Percentiles rank a stretch among this genome's conserved stretches.
phyloP scores from a whole-genome alignment of 2,888 invertebrate species.

The Tetramorium bicarinatum region DNA sequence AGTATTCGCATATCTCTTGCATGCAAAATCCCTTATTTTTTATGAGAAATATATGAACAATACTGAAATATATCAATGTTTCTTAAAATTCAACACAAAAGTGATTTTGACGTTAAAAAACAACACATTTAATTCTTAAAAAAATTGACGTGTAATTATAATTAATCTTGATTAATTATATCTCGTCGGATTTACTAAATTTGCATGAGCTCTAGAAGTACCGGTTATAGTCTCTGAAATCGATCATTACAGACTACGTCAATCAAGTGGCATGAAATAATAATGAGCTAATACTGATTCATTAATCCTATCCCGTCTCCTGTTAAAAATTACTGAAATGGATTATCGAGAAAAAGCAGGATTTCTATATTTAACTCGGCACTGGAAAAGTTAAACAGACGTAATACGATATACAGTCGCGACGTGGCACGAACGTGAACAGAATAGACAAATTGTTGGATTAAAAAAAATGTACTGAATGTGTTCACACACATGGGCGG shows the following conservation, averaged over 20 bases:
- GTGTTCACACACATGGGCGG: conserved; percentile 64
- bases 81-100: conserved; percentile 5
- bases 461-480: conserved; percentile 63
- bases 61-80: background rate
- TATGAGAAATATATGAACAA: conserved; percentile 22
- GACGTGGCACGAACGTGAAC: conserved; percentile 46
- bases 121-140: conserved; percentile 36
- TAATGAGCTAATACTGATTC: conserved; percentile 36
- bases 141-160: background rate
- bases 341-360: conserved; percentile 32
- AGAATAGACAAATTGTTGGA: conserved; percentile 48
- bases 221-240: conserved; percentile 19
- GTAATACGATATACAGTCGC: conserved; percentile 58
- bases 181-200: conserved; percentile 20
- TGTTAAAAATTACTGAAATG: conserved; percentile 44
- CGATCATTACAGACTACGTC: conserved; percentile 8
- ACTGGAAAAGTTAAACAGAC: conserved; percentile 44
- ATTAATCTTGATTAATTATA: conserved; percentile 30
- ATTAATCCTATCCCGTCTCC: conserved; percentile 34
- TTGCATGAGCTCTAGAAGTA: background rate
- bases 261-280: conserved; percentile 12
- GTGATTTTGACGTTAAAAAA: conserved; percentile 3
- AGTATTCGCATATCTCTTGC: background rate
- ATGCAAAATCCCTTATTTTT: conserved; percentile 17
- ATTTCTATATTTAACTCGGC: conserved; percentile 37